These are phyloP conservation scores for Varanus salvator DNA, from an alignment of 2,113 vertebrate species.

Conservation along the genomic window DNA sequence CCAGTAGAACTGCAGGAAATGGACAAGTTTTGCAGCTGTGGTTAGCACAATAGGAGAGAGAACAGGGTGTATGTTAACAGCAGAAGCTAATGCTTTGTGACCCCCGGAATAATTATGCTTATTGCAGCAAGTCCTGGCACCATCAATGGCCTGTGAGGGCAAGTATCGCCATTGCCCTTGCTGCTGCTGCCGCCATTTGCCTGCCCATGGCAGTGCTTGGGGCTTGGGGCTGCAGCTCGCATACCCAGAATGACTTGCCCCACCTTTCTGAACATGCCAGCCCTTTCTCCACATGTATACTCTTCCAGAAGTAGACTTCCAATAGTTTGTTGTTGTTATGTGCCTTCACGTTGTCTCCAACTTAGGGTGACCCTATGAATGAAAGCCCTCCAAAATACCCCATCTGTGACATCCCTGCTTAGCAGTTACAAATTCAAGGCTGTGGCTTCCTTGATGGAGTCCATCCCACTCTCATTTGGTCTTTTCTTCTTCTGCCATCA, in stretches of 20 bases:
- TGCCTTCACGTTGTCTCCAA: no score
- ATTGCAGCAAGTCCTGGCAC: neutral
- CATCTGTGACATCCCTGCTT: no score
- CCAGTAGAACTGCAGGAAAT: neutral
- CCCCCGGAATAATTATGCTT: neutral
- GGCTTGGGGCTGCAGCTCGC: neutral
- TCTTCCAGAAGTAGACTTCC: no score
- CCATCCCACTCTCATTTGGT: no score
- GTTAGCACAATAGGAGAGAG: neutral
- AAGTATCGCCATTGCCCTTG: no score
- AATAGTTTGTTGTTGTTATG: no score
- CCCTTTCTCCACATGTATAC: neutral
- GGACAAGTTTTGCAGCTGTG: neutral
- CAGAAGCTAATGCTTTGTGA: neutral
- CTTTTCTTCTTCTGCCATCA: no score
- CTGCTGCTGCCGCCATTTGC: neutral
- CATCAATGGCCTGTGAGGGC: neutral
- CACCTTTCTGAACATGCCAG: neutral
- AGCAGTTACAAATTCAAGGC: no score
- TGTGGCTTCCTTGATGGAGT: no score
- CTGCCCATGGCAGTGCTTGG: neutral
- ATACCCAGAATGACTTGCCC: neutral
- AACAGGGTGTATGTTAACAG: neutral
- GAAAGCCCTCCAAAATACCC: no score
- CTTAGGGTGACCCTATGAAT: no score